Base-by-base conservation (phyloP, 2,888 invertebrate genomes). In the Atethmia centrago region DNA sequence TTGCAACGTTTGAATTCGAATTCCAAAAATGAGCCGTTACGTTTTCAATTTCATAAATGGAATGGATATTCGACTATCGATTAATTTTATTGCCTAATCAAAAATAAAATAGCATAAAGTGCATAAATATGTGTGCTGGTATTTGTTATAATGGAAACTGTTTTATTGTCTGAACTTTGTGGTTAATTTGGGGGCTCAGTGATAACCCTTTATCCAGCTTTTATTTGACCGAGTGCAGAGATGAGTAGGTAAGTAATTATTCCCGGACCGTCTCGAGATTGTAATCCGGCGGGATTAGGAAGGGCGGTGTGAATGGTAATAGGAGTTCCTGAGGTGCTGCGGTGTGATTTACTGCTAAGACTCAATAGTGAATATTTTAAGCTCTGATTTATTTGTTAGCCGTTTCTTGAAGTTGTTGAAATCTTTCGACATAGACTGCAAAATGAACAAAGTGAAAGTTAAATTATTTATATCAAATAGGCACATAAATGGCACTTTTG, bases 281-380 rank as follows among this genome's bases (percentile, higher is more conserved):
- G 94, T 95, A 96, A 96, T 96, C 96, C 95, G 79, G 87, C 77
- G 91, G 95, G 95, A 96, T 96, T 96, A 95, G 94, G 92, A 94
- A 93, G 95, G 95, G 94, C 95, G 94, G 93, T 93, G 94, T 94
- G 95, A 95, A 95, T 95, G 94, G 95, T 95, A 96, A 95, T 95
- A 95, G 94, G 91, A 94, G 93, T 92, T 93, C 92, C 91, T 92
- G 93, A 93, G 94, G 93, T 94, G 92, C 94, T 94, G 95, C 92
- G 95, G 94, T 95, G 93, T 95, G 95, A 96, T 95, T 96, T 96
- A 95, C 95, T 92, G 94, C 95, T 93, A 93, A 94, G 93, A 95
- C 95, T 95, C 95, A 95, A 96, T 95, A 95, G 92, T 95, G 96
- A 96, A 96, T 95, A 95, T 95, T 95, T 95, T 94, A 96, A 93